Base-by-base conservation (phyloP, 2,113 vertebrate genomes). In the Pseudopodoces humilis region DNA sequence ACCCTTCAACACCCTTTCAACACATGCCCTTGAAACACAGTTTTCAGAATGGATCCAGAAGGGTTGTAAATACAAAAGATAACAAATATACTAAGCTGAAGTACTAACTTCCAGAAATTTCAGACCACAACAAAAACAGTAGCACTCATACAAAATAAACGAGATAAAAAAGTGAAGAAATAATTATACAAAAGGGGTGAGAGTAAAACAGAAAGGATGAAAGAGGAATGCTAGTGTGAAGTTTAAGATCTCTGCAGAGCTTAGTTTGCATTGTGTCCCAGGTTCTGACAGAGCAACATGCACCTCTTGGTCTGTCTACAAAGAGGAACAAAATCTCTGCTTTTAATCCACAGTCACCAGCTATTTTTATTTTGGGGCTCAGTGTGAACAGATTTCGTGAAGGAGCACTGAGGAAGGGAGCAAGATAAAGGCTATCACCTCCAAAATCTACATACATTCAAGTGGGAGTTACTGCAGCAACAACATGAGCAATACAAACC, bases 401-500 rank as follows among this genome's bases (percentile, higher is more conserved):
- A 96, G 89, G 80, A 95, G 86, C 83, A 94, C 67, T 0, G 28
- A 94, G 81, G 33, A 95, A 89, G 72, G 86, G 91, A 94, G 93
- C 89, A 96, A 94, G 95, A 94, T 86, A 88, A 88, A 95, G 95
- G 84, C 89, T 95, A 96, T 94, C 96, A 92, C 93, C 77, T 95
- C 69, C 47, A 89, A 81, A 86, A 84, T 86, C 72, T 81, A 59
- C 60, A 84, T 24, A 43, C 64, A 71, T 50, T 50, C 24, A 74
- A 74, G 93, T 91, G 52, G 86, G 83, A 89, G 81, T 83, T 91
- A 70, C 52, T 75, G 77, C 69, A 83, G 71, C 74, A 83, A 94
- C 49, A 92, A 90, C 86, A 86, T 21, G 3, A 91, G 77, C 90
- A 91, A 69, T n/a, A 69, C 30, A 81, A 91, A 92, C 75, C n/a